Base-by-base conservation (phyloP, 2,797 vertebrate species). In the Macrochelys suwanniensis region DNA sequence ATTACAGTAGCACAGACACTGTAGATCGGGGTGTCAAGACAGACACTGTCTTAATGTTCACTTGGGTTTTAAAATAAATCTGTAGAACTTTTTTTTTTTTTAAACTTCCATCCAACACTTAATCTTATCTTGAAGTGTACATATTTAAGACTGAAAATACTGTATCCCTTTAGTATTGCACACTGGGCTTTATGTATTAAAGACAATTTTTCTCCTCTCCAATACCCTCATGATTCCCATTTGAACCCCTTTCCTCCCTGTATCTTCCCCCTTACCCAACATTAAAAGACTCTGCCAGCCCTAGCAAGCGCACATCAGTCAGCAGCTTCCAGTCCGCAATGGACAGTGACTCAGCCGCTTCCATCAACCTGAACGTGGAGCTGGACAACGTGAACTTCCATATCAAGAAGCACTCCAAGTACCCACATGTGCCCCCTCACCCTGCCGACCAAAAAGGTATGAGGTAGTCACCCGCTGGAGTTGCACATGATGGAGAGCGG, bases 351-450 rank as follows among this genome's bases (percentile, higher is more conserved):
- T 99, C 99, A 3, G 99, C 99, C 10, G 99, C 99, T 89, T 99
- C 99, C 94, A 99, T 99, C 98, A 99, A 99, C 98, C 99, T 99
- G 97, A 99, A 99, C 98, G 98, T 99, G 99, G 99, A 99, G 98
- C 99, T 99, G 98, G 99, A 99, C 99, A 99, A 99, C 96, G 99
- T 99, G 97, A 99, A 99, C 98, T 99, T 99, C 98, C 99, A 99
- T 99, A 99, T 99, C 98, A 99, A 99, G 99, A 99, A 99, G 98
- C 99, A 99, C 98, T 99, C 99, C 98, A 99, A 99, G 98, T 99
- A 99, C 98, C 99, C 99, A 94, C 99, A 99, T 84, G 99, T 99
- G 95, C 99, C 99, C 97, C 98, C 98, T 95, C 98, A 99, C 98
- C 98, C 98, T 89, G 96, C 99, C 42, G 99, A 99, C 97, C 99